These are phyloP conservation scores for Vespertilio murinus DNA, from an alignment of 2,797 vertebrate species.

Conservation along the genomic window DNA sequence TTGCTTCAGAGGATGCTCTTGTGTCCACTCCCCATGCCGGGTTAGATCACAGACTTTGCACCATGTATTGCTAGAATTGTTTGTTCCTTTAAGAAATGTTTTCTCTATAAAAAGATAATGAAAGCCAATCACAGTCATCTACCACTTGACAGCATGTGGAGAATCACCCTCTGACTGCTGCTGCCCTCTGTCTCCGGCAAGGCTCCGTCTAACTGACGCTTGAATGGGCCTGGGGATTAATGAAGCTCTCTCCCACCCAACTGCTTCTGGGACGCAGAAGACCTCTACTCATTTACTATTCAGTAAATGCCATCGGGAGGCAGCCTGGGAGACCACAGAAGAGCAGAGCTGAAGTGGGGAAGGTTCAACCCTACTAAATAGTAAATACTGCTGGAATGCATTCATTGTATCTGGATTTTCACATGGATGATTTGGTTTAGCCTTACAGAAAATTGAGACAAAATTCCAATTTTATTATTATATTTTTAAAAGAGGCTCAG, in stretches of 20 bases:
- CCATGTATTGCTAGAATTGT: neutral
- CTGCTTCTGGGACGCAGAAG: neutral
- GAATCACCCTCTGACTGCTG: neutral
- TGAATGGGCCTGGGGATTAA: neutral
- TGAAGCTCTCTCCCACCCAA: neutral
- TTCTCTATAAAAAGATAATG: neutral
- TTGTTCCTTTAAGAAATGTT: neutral
- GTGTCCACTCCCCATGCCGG: neutral
- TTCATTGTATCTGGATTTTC: neutral
- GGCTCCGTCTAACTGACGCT: neutral
- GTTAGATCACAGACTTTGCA: slow-evolving; percentile 52
- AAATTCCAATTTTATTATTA: neutral
- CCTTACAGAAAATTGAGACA: neutral
- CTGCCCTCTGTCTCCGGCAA: neutral
- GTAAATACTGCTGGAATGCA: neutral
- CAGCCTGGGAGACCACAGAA: neutral
- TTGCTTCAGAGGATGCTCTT: slow-evolving; percentile 59
- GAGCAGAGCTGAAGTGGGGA: neutral
- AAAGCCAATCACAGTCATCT: slow-evolving; percentile 14
- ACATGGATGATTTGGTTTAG: neutral
- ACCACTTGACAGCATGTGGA: neutral
- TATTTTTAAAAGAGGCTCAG: neutral
- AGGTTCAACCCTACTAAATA: neutral
- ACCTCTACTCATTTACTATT: neutral
- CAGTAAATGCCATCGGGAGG: neutral